Evolutionary conservation across 2,888 invertebrate species (phyloP), one percentile per base, ranked within the genome.

Genomic region (Drosophila austrosaltans): DNA sequence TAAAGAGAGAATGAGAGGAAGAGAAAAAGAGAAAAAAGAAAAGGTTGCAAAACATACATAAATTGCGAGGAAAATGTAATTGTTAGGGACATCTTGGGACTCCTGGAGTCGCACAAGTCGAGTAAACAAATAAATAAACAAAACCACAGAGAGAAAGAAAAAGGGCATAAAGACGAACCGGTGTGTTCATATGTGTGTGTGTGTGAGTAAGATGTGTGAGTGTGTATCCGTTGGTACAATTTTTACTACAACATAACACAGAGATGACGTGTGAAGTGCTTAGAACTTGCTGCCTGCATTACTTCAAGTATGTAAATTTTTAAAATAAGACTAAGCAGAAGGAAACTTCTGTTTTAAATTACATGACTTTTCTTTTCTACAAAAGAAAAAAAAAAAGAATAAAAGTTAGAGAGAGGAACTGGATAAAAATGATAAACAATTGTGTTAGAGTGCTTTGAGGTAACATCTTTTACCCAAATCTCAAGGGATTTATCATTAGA

Each of bases 41-140:
- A 84, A 73, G 80, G 75, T 75, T 79, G 77, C 63, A 64, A 79
- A 79, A 74, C 78, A 79, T 76, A 76, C 77, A 84, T 82, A 84
- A 87, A 84, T 82, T 84, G 56, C 72, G 73, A 70, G 56, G 72
- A 58, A 68, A 78, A 78, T 82, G 83, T 85, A 85, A 83, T 82
- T 87, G 83, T 75, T 75, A 66, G 70, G 66, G 69, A 79, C 85
- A 87, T 79, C 82, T 78, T 83, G 76, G 71, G 61, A 67, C 54
- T 53, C 53, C 53, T 63, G 7, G 42, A 60, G 48, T 60, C 66
- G 62, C 57, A 66, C 36, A 62, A 66, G 66, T 75, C 66, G 72
- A 56, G 75, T 61, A 82, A 80, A 75, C 81, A 81, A 82, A 77
- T 77, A 78, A 76, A 78, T 66, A 75, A 69, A 67, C 61, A 58